Evolutionary conservation across 2,797 vertebrate genomes (phyloP).

Genomic region (Crossoptilon crossoptilon): DNA sequence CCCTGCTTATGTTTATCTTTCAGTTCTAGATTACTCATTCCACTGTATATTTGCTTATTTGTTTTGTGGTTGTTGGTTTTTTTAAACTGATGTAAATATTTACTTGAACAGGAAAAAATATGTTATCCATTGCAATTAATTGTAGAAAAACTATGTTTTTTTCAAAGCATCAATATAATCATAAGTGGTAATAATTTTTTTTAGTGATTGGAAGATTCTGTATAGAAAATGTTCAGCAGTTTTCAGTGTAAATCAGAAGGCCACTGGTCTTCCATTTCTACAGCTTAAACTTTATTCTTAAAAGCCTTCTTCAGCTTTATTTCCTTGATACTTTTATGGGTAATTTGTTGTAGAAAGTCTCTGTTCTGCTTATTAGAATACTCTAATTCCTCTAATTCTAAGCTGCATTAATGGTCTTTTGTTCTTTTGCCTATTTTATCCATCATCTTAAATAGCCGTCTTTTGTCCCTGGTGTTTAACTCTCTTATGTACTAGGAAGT

Average conservation of each 20-base stretch:
- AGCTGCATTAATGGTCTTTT: neutral
- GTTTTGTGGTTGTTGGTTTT: neutral
- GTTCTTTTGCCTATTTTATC: neutral
- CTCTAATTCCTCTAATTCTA: neutral
- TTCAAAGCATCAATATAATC: neutral
- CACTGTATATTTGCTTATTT: neutral
- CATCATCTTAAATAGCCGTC: neutral
- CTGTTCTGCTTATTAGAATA: neutral
- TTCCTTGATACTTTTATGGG: neutral
- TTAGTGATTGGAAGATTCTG: neutral
- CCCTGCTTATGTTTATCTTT: conserved; percentile 25
- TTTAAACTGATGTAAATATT: neutral
- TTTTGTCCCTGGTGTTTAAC: neutral
- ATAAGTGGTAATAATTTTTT: neutral
- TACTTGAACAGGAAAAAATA: neutral
- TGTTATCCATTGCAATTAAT: neutral
- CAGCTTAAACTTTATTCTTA: neutral
- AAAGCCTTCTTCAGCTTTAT: neutral
- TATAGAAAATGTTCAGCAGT: neutral
- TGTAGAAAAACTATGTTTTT: neutral
- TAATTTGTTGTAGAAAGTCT: neutral
- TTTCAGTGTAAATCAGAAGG: neutral
- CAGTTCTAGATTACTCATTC: conserved; percentile 44
- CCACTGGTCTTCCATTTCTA: neutral
- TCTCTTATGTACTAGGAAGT: neutral